Percentiles rank a stretch among this genome's conserved stretches.
Evolutionary conservation across 2,113 vertebrate species (phyloP).

Genomic region (Paraplagusia blochii): DNA sequence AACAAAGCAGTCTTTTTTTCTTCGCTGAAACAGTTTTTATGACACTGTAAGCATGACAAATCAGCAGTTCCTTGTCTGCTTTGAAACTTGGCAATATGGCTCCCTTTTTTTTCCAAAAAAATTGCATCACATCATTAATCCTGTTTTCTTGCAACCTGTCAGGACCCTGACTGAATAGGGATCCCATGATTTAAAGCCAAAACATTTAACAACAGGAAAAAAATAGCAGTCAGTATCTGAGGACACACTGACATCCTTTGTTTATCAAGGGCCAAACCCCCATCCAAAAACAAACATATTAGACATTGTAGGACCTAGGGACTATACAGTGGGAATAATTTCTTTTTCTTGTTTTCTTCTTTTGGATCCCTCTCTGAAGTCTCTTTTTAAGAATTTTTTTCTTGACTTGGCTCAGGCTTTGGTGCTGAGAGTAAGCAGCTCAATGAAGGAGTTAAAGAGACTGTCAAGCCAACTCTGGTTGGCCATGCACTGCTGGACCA

Average conservation of each 20-base stretch:
- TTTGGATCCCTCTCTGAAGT: conserved; percentile 19
- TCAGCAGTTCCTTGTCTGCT: conserved; percentile 50
- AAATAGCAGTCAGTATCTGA: conserved; percentile 56
- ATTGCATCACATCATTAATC: too few species aligned
- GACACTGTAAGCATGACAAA: conserved; percentile 62
- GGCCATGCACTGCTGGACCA: conserved; percentile 94
- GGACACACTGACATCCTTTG: conserved; percentile 53
- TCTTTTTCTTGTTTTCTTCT: conserved; percentile 10
- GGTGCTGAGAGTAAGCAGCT: conserved; percentile 85
- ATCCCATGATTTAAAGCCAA: conserved; percentile 47
- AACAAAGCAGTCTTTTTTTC: conserved; percentile 78
- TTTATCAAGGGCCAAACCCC: conserved; percentile 51
- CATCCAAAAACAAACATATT: conserved; percentile 61
- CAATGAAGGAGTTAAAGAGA: conserved; percentile 87
- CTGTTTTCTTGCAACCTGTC: conserved; percentile 11
- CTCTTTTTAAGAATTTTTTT: conserved; percentile 6
- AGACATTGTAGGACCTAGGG: conserved; percentile 58
- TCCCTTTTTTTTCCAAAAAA: conserved; percentile 23
- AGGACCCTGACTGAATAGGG: conserved; percentile 42
- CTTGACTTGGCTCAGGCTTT: conserved; percentile 65
- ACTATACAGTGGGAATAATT: conserved; percentile 62
- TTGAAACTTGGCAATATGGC: conserved; percentile 48
- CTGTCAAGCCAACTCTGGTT: conserved; percentile 92
- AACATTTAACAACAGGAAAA: conserved; percentile 61
- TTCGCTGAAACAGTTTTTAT: conserved; percentile 64